phyloP scores from a whole-genome alignment of 2,113 vertebrate genomes.

The Recurvirostra avosetta region DNA sequence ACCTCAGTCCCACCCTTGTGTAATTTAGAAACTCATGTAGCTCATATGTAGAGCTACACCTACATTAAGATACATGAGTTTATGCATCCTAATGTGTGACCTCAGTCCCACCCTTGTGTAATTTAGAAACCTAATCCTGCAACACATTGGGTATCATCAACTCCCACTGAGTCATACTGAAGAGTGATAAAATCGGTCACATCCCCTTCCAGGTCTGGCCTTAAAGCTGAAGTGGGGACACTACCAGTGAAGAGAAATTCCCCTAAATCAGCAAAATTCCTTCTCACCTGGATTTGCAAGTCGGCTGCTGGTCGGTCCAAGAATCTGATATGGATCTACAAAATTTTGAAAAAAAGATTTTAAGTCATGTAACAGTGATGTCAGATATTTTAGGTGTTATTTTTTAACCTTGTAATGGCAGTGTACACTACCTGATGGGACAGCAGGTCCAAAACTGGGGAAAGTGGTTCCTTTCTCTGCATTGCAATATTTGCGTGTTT shows the following conservation, averaged over 20 bases:
- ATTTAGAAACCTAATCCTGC: not conserved
- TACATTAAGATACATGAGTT: not conserved
- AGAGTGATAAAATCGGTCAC: not conserved
- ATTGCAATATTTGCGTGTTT: not conserved
- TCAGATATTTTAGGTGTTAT: not conserved
- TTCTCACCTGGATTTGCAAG: constrained; percentile 96
- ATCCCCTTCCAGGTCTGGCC: not conserved
- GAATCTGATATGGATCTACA: constrained; percentile 94
- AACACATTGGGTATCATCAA: not conserved
- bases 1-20: not conserved
- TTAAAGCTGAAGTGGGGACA: not conserved
- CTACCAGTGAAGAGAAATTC: not conserved
- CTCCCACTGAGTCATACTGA: not conserved
- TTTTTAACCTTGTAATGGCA: not conserved
- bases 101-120: not conserved
- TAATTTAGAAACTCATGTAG: not conserved
- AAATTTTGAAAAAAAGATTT: not conserved
- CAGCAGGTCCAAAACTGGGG: not conserved
- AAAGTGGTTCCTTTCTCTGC: not conserved
- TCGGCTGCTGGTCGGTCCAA: constrained; percentile 93
- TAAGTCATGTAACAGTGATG: not conserved
- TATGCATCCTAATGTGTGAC: not conserved
- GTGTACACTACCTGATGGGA: not conserved
- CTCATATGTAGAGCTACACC: not conserved
- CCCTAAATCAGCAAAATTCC: not conserved